Conservation (phyloP, 1,140 invertebrate species). For the Microplitis demolitor region DNA sequence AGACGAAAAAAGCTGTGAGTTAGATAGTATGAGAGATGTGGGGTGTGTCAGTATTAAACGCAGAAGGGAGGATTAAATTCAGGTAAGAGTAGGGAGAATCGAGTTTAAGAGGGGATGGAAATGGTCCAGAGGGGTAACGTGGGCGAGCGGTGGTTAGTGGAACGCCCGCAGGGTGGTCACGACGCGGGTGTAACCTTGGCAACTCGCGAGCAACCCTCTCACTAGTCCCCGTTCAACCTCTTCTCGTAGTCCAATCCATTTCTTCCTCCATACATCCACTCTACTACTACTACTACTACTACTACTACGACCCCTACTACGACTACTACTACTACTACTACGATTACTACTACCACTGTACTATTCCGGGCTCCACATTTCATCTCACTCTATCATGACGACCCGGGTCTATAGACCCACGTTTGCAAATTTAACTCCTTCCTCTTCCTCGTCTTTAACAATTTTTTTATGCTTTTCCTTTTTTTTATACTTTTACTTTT, state of each 20-base stretch:
- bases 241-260: neutral
- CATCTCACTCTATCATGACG: neutral
- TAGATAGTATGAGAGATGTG: neutral
- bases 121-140: slow-evolving; percentile 30
- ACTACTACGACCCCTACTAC: neutral
- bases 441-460: neutral
- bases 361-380: neutral
- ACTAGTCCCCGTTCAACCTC: neutral
- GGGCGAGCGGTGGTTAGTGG: slow-evolving; percentile 34
- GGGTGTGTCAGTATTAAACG: slow-evolving; percentile 29
- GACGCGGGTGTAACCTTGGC: slow-evolving; percentile 55
- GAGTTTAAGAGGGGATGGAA: slow-evolving; percentile 23
- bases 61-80: slow-evolving; percentile 5
- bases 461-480: neutral
- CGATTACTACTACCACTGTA: neutral
- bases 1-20: neutral
- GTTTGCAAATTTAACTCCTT: slow-evolving; percentile 22
- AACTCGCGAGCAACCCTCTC: slow-evolving; percentile 39
- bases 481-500: neutral
- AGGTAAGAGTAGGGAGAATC: neutral
- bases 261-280: neutral
- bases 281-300: neutral
- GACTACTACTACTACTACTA: neutral
- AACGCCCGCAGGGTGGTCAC: slow-evolving; percentile 45
- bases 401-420: neutral